Conservation (phyloP, 2,113 vertebrate genomes). For the Sprattus sprattus region DNA sequence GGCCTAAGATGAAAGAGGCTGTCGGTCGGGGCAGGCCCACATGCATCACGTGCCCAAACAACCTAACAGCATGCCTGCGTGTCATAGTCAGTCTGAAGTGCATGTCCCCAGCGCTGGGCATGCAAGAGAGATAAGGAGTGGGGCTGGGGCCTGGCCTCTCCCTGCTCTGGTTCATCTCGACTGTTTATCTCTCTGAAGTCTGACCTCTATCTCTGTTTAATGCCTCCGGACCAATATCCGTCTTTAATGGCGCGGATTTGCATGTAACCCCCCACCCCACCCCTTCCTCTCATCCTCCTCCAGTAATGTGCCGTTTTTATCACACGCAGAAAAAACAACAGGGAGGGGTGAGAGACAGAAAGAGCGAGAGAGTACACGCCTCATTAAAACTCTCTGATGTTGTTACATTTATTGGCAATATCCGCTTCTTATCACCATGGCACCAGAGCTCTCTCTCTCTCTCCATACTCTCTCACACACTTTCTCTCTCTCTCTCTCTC, state of each 20-base stretch:
- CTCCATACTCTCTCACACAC: neutral
- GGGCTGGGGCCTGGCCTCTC: neutral
- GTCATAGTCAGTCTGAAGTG: neutral
- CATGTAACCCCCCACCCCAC: neutral
- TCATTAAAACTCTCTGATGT: slow-evolving; percentile 50
- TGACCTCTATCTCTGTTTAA: neutral
- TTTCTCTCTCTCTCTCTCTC: neutral
- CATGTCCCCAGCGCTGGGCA: neutral
- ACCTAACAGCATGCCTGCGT: neutral
- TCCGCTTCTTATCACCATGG: slow-evolving; percentile 45
- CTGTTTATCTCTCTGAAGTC: neutral
- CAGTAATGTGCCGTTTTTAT: slow-evolving; percentile 4
- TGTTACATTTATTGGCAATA: slow-evolving; percentile 55
- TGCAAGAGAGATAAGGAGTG: neutral
- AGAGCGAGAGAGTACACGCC: neutral
- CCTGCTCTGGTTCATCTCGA: neutral
- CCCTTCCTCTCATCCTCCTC: neutral
- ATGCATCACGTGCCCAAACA: slow-evolving; percentile 10
- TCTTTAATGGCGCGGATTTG: neutral
- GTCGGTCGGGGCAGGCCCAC: slow-evolving; percentile 15
- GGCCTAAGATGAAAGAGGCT: neutral
- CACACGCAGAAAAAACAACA: neutral
- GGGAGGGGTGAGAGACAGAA: neutral
- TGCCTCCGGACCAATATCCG: neutral
- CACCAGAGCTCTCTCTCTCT: slow-evolving; percentile 22